Base-by-base conservation (phyloP, 2,888 invertebrate genomes). In the Ennomos quercinarius region DNA sequence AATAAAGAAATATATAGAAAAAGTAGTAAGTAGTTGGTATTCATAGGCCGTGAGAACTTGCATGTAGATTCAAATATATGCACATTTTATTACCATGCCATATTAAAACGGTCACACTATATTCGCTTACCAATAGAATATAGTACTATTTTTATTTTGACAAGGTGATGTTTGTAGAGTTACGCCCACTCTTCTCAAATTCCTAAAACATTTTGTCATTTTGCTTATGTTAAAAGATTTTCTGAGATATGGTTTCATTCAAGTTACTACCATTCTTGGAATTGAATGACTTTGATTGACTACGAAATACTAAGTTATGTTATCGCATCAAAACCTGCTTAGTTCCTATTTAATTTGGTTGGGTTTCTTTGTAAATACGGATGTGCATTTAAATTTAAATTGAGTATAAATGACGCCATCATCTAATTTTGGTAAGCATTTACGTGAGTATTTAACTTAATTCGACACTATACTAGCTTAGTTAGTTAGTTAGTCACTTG, bases 141-240 rank as follows among this genome's bases (percentile, higher is more conserved):
- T 34, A 6, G 27, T 1, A 10, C 0, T 34, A 12, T 48, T 51
- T 41, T 51, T 37, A 49, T 41, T 49, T 5, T n/a, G 55, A 56
- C 55, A 53, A 39, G 45, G 57, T 46, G 3, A 27, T 27, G 38
- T n/a, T 48, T 10, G 6, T 6, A 37, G 9, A 12, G n/a, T 9
- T 34, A 57, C 71, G 64, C 79, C 80, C 72, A 80, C 80, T 61
- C 68, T 54, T 64, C n/a, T 68, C 64, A 68, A 76, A 77, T 79
- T 76, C 78, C 70, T 68, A 47, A 38, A 64, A 70, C 76, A 78
- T 81, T 6, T 78, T 80, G 77, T 81, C 80, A 79, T 76, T 73
- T 63, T 47, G 54, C 57, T 63, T 64, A 66, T 60, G 48, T 64
- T 61, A 50, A 53, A 55, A 43, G 52, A 45, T 61, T 56, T 8